Evolutionary conservation across 2,113 vertebrate species (phyloP).

Genomic region (Steatornis caripensis): DNA sequence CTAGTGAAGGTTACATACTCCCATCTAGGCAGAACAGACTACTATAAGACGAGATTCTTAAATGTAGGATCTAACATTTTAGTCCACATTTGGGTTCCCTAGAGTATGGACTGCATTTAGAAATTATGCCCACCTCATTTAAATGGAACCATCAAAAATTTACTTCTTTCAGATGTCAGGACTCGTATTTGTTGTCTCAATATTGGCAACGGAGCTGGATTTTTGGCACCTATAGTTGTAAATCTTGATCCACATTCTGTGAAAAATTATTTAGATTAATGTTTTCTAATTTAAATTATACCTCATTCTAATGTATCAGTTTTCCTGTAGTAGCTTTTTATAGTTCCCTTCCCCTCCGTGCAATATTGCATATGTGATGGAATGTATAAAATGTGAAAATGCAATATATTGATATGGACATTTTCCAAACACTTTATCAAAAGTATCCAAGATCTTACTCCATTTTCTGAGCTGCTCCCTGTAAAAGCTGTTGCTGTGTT

Average conservation of each 20-base stretch:
- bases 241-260: background rate
- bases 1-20: background rate
- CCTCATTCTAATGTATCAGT: background rate
- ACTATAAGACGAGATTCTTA: background rate
- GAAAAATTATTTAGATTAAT: background rate
- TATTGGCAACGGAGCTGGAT: rapidly evolving
- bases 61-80: background rate
- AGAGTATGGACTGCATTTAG: background rate
- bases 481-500: background rate
- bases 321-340: background rate
- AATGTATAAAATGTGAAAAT: background rate
- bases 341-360: background rate
- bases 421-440: background rate
- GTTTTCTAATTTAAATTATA: background rate
- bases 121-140: background rate
- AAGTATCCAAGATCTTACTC: background rate
- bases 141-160: background rate
- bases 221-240: background rate
- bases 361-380: background rate
- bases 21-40: background rate
- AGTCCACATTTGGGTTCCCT: background rate
- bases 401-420: background rate
- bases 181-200: background rate
- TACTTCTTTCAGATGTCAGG: background rate
- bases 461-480: background rate